Base-by-base conservation (phyloP, 2,888 invertebrate species). In the Colostygia pectinataria region DNA sequence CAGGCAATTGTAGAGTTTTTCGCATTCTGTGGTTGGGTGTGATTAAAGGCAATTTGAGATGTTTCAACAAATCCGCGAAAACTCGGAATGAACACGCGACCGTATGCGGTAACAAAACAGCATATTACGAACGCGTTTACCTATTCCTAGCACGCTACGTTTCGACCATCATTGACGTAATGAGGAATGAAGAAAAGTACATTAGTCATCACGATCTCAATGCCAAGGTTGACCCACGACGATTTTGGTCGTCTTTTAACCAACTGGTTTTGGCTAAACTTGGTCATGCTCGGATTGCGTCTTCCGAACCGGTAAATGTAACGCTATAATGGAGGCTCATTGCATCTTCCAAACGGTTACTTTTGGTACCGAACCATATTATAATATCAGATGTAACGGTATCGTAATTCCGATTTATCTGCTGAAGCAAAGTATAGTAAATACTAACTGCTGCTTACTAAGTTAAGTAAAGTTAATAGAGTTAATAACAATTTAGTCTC, bases 151-250 rank as follows among this genome's bases (percentile, higher is more conserved):
- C 72, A 71, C 66, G 71, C 68, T 60, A 67, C 54, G 39, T 39
- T 58, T 54, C n/a, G 33, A 31, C 24, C 46, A 65, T 46, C 43
- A 62, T 45, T 64, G 59, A 68, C 59, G 69, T 69, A 71, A 76
- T 59, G 12, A 50, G 37, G 50, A 41, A 23, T 41, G 41, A 57
- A 57, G 52, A 66, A 64, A 66, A 66, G 51, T 53, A 65, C 55
- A 71, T 84, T 80, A 81, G 74, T 83, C 84, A 83, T 68, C 70
- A 71, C 59, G 70, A 70, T 71, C 72, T 68, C 89, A 87, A 82
- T 88, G 87, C 84, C 88, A 88, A 88, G 88, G 87, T 76, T 78
- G 74, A 58, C 53, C 58, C 58, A 62, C 57, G 57, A 55, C 66
- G 57, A 66, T 68, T 79, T 79, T 71, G 69, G 74, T 71, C 61